Base-by-base conservation (phyloP, 2,888 invertebrate species). In the Pinctada fucata region DNA sequence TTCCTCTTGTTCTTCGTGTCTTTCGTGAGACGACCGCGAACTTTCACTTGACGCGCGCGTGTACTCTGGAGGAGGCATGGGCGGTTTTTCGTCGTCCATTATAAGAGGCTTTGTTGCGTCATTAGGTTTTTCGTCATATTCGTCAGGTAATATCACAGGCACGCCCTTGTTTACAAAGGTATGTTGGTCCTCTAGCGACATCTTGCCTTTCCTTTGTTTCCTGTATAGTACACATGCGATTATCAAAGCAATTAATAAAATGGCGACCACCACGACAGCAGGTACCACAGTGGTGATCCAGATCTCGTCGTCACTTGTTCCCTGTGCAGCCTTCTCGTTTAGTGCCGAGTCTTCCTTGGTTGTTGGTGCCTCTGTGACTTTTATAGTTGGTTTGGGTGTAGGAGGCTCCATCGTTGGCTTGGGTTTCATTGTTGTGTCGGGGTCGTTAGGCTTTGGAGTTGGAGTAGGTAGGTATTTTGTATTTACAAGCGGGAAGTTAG, bases 71-170 rank as follows among this genome's bases (percentile, higher is more conserved):
- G 90, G 90, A 16, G 89, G 89, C 73, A 88, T 85, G 13, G 98
- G 98, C 10, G 98, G 98, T 90, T 97, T 97, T 91, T 98, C 98
- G 88, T 98, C 97, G 90, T 97, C 96, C 93, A 98, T 94, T 87
- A 99, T 97, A 76, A 98, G 96, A 3, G 98, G 98, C 83, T 96
- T 96, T 93, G 97, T 97, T 51, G 86, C 86, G 76, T 93, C 93
- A 91, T 97, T 92, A 0, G 96, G 97, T 88, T 97, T 96, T 90
- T 98, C 98, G 87, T 98, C 98, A 67, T 99, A 94, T 92, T 99
- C 99, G 92, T 99, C 98, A 10, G 94, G 93, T 88, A 99, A 98
- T 90, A 99, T 99, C 64, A 99, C 97, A 0, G 99, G 99, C 88
- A 98, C 97, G 73, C 94, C 94, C 88, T 94, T 94, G 82, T 92